Base-by-base conservation (phyloP, 2,113 vertebrate species). In the Brienomyrus brachyistius region DNA sequence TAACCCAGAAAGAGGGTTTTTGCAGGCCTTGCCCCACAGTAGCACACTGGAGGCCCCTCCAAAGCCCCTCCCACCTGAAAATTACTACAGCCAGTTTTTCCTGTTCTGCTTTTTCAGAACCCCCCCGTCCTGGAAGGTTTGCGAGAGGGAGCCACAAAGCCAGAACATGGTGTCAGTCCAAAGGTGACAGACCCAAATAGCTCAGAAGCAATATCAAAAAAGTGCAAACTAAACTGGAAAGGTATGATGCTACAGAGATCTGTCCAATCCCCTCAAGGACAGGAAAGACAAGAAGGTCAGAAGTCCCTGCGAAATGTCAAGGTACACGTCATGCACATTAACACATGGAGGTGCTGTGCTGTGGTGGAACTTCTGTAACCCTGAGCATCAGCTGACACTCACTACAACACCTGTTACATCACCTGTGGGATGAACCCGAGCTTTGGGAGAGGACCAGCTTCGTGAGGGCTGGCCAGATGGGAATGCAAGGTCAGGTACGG, bases 1-100 rank as follows among this genome's bases (percentile, higher is more conserved):
- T 93, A 93, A 90, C 88, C 89, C 27, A 89, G 54, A 87, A 52
- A 66, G 89, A 66, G 77, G 85, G 47, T 50, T 87, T 90, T 54
- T 35, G 31, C n/a, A 85, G 21, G 1, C 47, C 47, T 21, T 9
- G 0, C 21, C 47, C 8, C 15, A 8, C 45, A 1, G 45, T 17
- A 84, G 19, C 82, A 45, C 8, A 17, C 84, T 86, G 84, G 84
- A 13, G 9, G 10, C 23, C 84, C 47, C n/a, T 35, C 84, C 51
- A 51, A 35, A 86, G 48, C 10, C 9, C 23, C 85, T 40, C 31
- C 70, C 15, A 51, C n/a, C 21, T 1, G 10, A 43, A 19, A 40
- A 47, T 27, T 35, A 27, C 27, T 15, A 70, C 4, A 70, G 2
- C 66, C 66, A 35, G 66, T 35, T 31, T 74, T 74, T 35, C 66